Percentiles rank a stretch among this genome's conserved stretches.
Evolutionary conservation across 2,797 vertebrate genomes (phyloP).

Genomic region (Mormyrus hasselquistii): DNA sequence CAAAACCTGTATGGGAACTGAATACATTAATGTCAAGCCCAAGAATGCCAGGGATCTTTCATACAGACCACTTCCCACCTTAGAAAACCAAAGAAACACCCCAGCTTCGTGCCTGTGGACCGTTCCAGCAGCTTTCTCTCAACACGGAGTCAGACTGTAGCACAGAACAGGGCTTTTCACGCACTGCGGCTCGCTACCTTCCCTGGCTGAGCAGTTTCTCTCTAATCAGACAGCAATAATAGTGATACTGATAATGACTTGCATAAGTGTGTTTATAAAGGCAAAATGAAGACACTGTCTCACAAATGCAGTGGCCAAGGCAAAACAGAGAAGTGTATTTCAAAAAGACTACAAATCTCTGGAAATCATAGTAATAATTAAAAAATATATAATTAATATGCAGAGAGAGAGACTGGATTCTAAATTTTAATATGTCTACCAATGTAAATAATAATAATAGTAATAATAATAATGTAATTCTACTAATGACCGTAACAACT

Average conservation of each 20-base stretch:
- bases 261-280: neutral
- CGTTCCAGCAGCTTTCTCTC: neutral
- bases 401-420: conserved; percentile 33
- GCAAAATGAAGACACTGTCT: neutral
- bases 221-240: neutral
- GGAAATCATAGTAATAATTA: conserved; percentile 25
- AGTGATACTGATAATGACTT: neutral
- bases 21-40: neutral
- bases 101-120: neutral
- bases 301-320: neutral
- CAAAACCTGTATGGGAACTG: neutral
- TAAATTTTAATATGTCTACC: conserved; percentile 29
- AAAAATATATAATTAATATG: conserved; percentile 40
- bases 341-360: neutral
- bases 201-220: neutral
- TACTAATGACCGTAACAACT: conserved; percentile 46
- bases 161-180: neutral
- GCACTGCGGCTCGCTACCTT: neutral
- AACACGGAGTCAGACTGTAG: neutral
- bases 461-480: conserved; percentile 40
- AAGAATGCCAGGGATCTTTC: neutral
- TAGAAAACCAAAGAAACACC: conserved; percentile 10
- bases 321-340: conserved; percentile 4
- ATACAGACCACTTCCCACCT: neutral
- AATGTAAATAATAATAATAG: conserved; percentile 36